Conservation (phyloP, 2,113 vertebrate genomes). For the Sinocyclocheilus anophthalmus region DNA sequence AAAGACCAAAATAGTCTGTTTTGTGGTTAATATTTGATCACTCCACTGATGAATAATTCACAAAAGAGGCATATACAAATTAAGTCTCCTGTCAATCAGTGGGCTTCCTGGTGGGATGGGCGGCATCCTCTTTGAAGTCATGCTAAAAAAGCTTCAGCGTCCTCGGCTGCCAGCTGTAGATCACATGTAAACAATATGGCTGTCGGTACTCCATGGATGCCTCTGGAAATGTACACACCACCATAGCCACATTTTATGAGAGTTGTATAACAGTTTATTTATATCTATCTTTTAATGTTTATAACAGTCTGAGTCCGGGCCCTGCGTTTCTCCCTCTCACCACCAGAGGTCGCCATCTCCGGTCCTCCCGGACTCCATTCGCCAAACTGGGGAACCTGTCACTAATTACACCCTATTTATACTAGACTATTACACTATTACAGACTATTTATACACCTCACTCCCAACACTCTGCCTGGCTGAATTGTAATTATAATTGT, state of each 20-base stretch:
- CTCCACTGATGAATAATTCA: constrained; percentile 47
- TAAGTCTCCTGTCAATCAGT: constrained; percentile 41
- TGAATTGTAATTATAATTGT: no score
- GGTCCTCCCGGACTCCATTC: no score
- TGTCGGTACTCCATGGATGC: background rate
- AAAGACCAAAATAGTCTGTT: constrained; percentile 39
- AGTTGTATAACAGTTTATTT: background rate
- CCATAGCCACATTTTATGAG: background rate
- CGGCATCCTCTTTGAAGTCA: constrained; percentile 1
- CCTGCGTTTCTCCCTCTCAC: no score
- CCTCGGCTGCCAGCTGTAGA: background rate
- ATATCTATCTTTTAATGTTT: no score
- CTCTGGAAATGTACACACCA: constrained; percentile 13
- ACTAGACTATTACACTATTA: no score
- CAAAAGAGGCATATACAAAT: constrained; percentile 5
- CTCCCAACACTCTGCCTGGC: no score
- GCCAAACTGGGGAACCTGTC: no score
- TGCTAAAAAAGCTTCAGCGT: background rate
- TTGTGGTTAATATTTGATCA: constrained; percentile 44
- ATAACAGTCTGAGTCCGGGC: no score
- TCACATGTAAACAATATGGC: constrained; percentile 10
- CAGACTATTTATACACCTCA: no score
- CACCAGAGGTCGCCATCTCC: no score
- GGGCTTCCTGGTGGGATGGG: constrained; percentile 15
- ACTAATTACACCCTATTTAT: no score